A percentile compares a stretch with the other conserved stretches of the same genome.
phyloP scores from a whole-genome alignment of 2,888 invertebrate species.

The Hipparchia sbordonii region DNA sequence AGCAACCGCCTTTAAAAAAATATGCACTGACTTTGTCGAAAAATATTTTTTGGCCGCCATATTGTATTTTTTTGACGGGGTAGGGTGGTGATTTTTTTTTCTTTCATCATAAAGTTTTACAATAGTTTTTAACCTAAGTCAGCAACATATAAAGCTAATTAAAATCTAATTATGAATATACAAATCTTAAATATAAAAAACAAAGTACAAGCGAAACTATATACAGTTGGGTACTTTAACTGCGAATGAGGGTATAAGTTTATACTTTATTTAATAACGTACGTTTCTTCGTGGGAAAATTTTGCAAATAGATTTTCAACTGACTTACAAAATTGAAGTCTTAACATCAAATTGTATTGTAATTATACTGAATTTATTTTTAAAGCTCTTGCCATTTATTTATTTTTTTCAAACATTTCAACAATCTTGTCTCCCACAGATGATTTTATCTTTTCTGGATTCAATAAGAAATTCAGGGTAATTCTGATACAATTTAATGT shows the following conservation, averaged over 20 bases:
- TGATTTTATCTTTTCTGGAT: too few relatives aligned
- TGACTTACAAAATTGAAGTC: too few relatives aligned
- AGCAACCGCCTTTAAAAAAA: conserved; percentile 62
- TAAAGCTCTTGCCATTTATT: too few relatives aligned
- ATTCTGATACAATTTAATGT: too few relatives aligned
- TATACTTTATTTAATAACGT: not conserved
- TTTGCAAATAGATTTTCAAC: too few relatives aligned
- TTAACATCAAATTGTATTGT: too few relatives aligned
- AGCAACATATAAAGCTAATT: conserved; percentile 54
- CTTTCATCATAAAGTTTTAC: conserved; percentile 49
- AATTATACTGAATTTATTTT: too few relatives aligned
- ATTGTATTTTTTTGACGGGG: conserved; percentile 49
- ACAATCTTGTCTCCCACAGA: too few relatives aligned
- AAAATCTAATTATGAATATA: conserved; percentile 49
- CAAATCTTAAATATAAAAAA: conserved; percentile 48
- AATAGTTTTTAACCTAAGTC: conserved; percentile 54
- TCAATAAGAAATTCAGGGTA: too few relatives aligned
- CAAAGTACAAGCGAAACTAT: conserved; percentile 42
- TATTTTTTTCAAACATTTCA: too few relatives aligned
- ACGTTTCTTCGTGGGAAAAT: too few relatives aligned
- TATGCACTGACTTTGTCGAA: conserved; percentile 70
- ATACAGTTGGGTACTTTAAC: conserved; percentile 44
- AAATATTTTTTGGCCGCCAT: conserved; percentile 68
- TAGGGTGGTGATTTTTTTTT: conserved; percentile 46
- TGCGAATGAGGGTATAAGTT: conserved; percentile 19